Evolutionary conservation across 2,113 vertebrate species (phyloP).

Genomic region (Neopipo cinnamomea): DNA sequence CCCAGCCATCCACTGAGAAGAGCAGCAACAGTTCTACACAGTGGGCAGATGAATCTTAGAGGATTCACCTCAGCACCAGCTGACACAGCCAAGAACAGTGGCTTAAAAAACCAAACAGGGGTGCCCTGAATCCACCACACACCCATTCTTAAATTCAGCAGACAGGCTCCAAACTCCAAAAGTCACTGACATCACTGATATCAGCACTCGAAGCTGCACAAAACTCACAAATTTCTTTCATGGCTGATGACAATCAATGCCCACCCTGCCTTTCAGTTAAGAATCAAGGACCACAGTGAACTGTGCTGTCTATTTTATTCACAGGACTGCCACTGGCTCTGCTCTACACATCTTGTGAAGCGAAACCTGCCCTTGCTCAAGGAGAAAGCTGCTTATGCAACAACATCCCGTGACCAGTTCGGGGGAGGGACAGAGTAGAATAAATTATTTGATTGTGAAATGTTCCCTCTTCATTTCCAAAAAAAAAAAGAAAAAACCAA

Average conservation of each 20-base stretch:
- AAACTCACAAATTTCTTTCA: not conserved
- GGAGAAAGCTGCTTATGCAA: conserved; percentile 39
- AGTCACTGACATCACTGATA: not conserved
- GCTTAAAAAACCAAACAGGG: accelerated
- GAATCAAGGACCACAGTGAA: not conserved
- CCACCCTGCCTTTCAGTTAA: not conserved
- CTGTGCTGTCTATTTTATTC: not conserved
- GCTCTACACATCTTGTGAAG: not conserved
- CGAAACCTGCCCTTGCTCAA: not conserved
- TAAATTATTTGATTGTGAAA: conserved; percentile 38
- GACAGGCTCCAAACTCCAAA: not conserved
- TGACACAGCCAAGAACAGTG: not conserved
- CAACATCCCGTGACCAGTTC: not conserved
- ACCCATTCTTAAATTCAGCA: not conserved
- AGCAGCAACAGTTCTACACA: not conserved
- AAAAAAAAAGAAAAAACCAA: not conserved
- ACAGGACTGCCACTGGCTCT: not conserved
- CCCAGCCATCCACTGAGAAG: not conserved
- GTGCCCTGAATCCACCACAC: not conserved
- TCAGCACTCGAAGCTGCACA: not conserved
- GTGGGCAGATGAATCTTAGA: not conserved
- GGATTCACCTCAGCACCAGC: not conserved
- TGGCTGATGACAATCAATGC: not conserved
- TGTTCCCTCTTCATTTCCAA: not conserved
- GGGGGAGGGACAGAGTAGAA: conserved; percentile 17